Evolutionary conservation across 2,888 invertebrate genomes (phyloP), one percentile per base, ranked within the genome.

Genomic region (Mythimna lalbum): DNA sequence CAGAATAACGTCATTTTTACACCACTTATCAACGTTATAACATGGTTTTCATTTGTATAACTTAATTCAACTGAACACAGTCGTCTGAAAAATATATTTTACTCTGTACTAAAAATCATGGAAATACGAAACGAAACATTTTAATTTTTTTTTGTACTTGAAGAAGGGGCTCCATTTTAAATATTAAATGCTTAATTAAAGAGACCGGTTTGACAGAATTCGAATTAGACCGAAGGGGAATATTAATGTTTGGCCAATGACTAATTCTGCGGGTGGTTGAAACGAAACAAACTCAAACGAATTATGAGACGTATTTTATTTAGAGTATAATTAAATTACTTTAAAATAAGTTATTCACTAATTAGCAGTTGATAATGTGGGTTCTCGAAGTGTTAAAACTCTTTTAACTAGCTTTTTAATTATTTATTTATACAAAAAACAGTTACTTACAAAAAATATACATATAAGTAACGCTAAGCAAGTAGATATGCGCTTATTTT

Each of bases 401-500:
- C 23, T 55, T 21, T 27, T 47, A 67, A 62, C 33, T 61, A 19
- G 49, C 27, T 61, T 79, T 49, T 60, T 62, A 27, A 63, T 36
- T 59, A 55, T 53, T 69, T 63, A 65, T 56, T 60, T 17, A 61
- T 31, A 33, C 14, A 63, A 63, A 55, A 59, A 62, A 55, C 57
- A 59, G 56, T 59, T 56, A 53, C 63, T 59, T 56, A 53, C 63
- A 64, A 55, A 73, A 66, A 59, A 19, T 43, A 43, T 43, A 43
- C 6, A 36, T n/a, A 71, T 69, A 67, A 83, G 63, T 53, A 53
- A 36, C 31, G 57, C 63, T 50, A 65, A 69, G 60, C 27, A 69
- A 60, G 33, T 63, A 64, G 33, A 43, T 55, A 69, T 83, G 71
- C 81, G 73, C 61, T 80, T 83, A 73, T 70, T 83, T 81, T 72